Evolutionary conservation across 2,797 vertebrate species (phyloP), one percentile per base, ranked within the genome.

Genomic region (Zenarchopterus dispar): DNA sequence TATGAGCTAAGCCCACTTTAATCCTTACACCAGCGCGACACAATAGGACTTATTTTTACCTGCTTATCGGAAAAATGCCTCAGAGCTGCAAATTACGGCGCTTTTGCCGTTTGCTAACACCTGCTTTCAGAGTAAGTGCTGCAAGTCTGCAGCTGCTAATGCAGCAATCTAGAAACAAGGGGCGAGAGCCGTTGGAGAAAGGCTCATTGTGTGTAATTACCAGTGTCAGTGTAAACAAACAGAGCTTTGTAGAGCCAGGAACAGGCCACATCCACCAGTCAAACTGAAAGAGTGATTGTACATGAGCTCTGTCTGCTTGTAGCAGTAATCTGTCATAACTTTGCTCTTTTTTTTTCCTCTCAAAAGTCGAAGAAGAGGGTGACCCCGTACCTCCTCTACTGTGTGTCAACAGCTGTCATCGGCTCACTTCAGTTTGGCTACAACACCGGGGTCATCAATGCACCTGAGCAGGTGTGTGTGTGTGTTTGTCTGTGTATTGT

Each of bases 381-480:
- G 41, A 98, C 97, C 0, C 22, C 60, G 0, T 84, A 93, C 48
- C 93, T 98, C 67, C 36, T 96, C 33, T 95, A 88, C 51, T 91
- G 95, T 17, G 90, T 98, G 49, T 64, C 76, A 1, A 71, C 96
- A 8, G 96, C 96, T 6, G 84, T 94, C 23, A 96, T 98, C 4
- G 95, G 96, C 58, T 97, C 96, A 0, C 91, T 98, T 28, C 97
- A 98, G 82, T 98, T 95, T 75, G 97, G 97, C 28, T 99, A 96
- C 91, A 98, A 98, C 90, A 96, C 93, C 0, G 97, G 96, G 9
- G 96, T 98, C 84, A 98, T 98, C 88, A 98, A 98, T 81, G 97
- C 96, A 33, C 96, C 96, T 0, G 95, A 96, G 67, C n/a, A 75
- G 92, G 96, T 93, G 60, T 70, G 86, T 86, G 51, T 72, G 31